Base-by-base conservation (phyloP, 1,140 invertebrate species). In the Monomorium pharaonis region DNA sequence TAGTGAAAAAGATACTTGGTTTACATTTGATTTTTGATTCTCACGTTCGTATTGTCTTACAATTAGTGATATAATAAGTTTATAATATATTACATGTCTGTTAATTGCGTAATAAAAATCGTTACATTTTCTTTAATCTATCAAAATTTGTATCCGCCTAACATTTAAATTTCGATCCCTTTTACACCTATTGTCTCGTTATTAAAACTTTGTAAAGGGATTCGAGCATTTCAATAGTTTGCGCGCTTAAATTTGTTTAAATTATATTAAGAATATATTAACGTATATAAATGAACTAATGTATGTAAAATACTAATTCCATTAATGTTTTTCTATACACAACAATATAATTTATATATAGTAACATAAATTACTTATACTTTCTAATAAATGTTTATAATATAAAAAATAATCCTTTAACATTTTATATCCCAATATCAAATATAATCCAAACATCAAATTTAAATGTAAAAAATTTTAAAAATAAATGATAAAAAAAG, bases 401-500 rank as follows among this genome's bases (percentile, higher is more conserved):
- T n/a, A n/a, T n/a, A n/a, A n/a, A n/a, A 72, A 33, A 72, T 7
- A 74, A 54, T 33, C 14, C 21, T 4, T 47, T 27, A 56, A 56
- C 12, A 60, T 74, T 24, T 33, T 24, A 54, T 54, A 30, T 37
- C 24, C 0, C 33, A 69, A 69, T 16, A 16, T 16, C 24, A 74
- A 16, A 10, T 24, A 3, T 44, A 30, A 63, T n/a, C n/a, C n/a
- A n/a, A n/a, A n/a, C n/a, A n/a, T n/a, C 10, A n/a, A 24, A 5
- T n/a, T 51, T 44, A 14, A 14, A 0, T 44, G 30, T 16, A 0
- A 80, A 72, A 24, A 47, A 67, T 72, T 2, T 24, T 37, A 18
- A 74, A 74, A 47, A 58, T 72, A 74, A 42, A 67, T 14, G n/a
- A 54, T 21, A 21, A n/a, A n/a, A n/a, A n/a, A n/a, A n/a, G n/a